Evolutionary conservation across 2,797 vertebrate species (phyloP).

Genomic region (Halcyon badia): DNA sequence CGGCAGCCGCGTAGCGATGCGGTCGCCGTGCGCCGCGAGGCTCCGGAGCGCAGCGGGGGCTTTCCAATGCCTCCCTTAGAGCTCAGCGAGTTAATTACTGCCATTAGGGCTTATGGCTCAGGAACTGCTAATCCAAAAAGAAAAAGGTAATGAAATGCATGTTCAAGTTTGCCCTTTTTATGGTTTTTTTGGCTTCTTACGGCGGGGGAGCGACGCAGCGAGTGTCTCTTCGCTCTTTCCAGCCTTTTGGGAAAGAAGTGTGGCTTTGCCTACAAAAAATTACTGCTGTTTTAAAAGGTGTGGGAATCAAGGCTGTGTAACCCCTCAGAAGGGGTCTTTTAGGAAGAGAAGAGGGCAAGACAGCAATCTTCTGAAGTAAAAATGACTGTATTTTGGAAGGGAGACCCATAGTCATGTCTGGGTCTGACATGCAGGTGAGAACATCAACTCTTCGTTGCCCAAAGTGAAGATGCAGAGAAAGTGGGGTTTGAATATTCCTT

Average conservation of each 20-base stretch:
- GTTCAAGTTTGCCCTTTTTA: background rate
- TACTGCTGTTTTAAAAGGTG: background rate
- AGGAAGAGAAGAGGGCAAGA: background rate
- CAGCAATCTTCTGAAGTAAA: background rate
- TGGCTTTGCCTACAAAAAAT: background rate
- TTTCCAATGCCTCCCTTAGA: background rate
- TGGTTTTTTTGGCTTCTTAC: background rate
- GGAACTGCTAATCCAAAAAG: conserved; percentile 48
- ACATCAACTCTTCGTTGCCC: background rate
- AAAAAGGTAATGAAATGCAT: conserved; percentile 40
- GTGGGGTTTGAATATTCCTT: background rate
- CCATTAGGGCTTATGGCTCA: conserved; percentile 33
- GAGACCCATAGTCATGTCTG: rapidly evolving
- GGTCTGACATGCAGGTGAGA: background rate
- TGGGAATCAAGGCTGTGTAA: background rate
- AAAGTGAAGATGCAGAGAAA: background rate
- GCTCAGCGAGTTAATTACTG: conserved; percentile 35
- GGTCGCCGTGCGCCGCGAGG: background rate
- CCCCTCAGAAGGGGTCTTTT: background rate
- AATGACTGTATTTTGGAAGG: background rate
- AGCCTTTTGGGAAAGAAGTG: background rate
- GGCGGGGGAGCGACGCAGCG: background rate
- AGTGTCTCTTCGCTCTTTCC: background rate
- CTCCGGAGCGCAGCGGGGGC: background rate
- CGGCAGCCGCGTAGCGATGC: background rate